These are phyloP conservation scores for Mellilla xanthometata DNA, from an alignment of 2,888 invertebrate species.

Conservation along the genomic window DNA sequence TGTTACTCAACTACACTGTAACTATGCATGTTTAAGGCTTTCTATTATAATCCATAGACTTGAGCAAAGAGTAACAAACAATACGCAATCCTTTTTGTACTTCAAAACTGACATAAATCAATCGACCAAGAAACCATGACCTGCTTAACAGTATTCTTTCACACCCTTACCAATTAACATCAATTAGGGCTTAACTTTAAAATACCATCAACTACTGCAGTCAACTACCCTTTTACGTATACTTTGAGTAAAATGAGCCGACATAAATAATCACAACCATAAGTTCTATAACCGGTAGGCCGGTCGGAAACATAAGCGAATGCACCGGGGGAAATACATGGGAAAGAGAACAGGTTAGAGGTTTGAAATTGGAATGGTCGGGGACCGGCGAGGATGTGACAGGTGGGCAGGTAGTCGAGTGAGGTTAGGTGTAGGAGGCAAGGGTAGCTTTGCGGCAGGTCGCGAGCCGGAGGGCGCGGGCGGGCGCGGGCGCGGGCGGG, in stretches of 20 bases:
- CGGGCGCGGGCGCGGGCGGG: conserved; percentile 78
- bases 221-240: conserved; percentile 14
- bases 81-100: too few species aligned
- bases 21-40: too few species aligned
- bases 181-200: background rate
- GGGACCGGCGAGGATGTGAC: conserved; percentile 43
- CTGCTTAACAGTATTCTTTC: background rate
- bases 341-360: conserved; percentile 7
- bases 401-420: conserved; percentile 60
- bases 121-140: background rate
- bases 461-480: conserved; percentile 65
- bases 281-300: conserved; percentile 12
- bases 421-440: conserved; percentile 62
- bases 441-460: conserved; percentile 66
- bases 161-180: conserved; percentile 1
- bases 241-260: conserved; percentile 17
- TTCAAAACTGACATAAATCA: background rate
- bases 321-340: conserved; percentile 18
- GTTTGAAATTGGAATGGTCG: background rate
- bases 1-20: too few species aligned
- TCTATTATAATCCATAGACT: too few species aligned
- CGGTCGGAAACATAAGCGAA: conserved; percentile 28
- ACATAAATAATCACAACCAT: conserved; percentile 32
- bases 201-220: conserved; percentile 12
- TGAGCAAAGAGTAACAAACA: too few species aligned